Base-by-base conservation (phyloP, 2,797 vertebrate species). In the Falco columbarius region DNA sequence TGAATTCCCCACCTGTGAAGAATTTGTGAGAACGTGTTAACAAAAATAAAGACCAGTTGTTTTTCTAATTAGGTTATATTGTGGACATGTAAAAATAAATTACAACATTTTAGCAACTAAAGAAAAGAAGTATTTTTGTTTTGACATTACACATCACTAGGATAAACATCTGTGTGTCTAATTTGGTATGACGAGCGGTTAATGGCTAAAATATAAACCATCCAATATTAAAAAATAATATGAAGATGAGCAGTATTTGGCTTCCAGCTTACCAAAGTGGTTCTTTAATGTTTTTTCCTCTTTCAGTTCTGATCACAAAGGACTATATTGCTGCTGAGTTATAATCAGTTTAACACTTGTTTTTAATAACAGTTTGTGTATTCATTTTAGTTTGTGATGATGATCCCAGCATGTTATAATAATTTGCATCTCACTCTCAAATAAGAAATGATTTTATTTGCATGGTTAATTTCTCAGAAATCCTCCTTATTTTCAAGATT, bases 391-490 rank as follows among this genome's bases (percentile, higher is more conserved):
- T 72, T 93, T 68, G 29, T 61, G 26, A 38, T 80, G 40, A 81
- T 81, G 80, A 91, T 81, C 79, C 34, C 85, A 91, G 46, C 46
- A 77, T 8, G 3, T 46, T 82, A 71, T 30, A 79, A 75, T 86
- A 76, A 94, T 94, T 89, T 90, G 11, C 23, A 66, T 88, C 76
- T 66, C 40, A 54, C 14, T 95, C 93, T 12, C 74, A 91, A 93
- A 94, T 90, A 32, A 93, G 30, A 86, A 96, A 46, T 86, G 3
- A 67, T 90, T 91, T 59, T 81, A 54, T 91, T 93, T 93, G 46
- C 58, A 73, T 74, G 21, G 42, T 13, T 95, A 94, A 91, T 96
- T 93, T 93, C 65, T 81, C 47, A 86, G 51, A 46, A 93, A 88
- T 75, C 51, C 14, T 23, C n/a, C 15, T 86, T 86, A 79, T 88